Conservation (phyloP, 1,140 invertebrate genomes). For the Drosophila obscura region DNA sequence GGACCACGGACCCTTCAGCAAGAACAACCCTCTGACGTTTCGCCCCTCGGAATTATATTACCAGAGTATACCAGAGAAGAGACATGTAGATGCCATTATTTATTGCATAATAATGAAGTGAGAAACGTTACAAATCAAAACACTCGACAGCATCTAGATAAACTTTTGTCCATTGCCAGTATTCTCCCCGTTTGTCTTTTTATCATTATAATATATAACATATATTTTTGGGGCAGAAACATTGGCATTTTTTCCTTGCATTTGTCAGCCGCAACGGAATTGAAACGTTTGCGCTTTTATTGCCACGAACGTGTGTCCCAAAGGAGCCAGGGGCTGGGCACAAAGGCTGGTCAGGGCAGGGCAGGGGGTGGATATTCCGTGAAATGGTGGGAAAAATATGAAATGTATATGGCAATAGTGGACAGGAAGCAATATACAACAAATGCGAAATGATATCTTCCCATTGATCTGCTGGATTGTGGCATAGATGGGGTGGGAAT, state of each 20-base stretch:
- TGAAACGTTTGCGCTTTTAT: slow-evolving; percentile 82
- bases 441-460: slow-evolving; percentile 63
- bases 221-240: slow-evolving; percentile 69
- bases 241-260: slow-evolving; percentile 68
- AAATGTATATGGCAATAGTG: slow-evolving; percentile 55
- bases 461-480: slow-evolving; percentile 33
- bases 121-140: slow-evolving; percentile 84
- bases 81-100: slow-evolving; percentile 72
- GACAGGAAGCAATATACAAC: slow-evolving; percentile 72
- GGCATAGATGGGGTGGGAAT: background rate
- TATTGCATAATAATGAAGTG: slow-evolving; percentile 84
- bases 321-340: slow-evolving; percentile 16
- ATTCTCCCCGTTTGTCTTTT: slow-evolving; percentile 48
- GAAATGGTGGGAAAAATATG: slow-evolving; percentile 69
- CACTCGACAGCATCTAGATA: slow-evolving; percentile 81
- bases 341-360: background rate
- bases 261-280: slow-evolving; percentile 83
- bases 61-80: slow-evolving; percentile 6
- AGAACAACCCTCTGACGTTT: slow-evolving; percentile 43
- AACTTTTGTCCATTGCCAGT: slow-evolving; percentile 50
- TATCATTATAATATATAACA: slow-evolving; percentile 70
- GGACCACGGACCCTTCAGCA: slow-evolving; percentile 4
- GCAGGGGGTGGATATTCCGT: slow-evolving; percentile 24
- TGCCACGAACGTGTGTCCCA: slow-evolving; percentile 64
- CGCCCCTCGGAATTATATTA: slow-evolving; percentile 20